Base-by-base conservation (phyloP, 2,888 invertebrate species). In the Ecdyonurus torrentis region DNA sequence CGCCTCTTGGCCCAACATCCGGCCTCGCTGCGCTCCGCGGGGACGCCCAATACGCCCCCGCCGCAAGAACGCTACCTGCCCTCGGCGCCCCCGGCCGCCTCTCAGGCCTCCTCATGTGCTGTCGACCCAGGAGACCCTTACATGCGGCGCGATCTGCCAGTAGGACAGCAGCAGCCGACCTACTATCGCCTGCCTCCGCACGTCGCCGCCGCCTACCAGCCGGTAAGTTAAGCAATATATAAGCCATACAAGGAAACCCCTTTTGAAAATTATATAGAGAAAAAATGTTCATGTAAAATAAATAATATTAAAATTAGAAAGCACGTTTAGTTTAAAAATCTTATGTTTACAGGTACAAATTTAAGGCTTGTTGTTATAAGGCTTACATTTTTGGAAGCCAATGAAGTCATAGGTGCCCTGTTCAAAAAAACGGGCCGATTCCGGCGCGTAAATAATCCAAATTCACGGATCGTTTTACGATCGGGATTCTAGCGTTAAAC, bases 1-100 rank as follows among this genome's bases (percentile, higher is more conserved):
- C 59, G 55, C 19, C 61, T 61, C 25, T 52, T 63, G 37, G 52
- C 37, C 59, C 62, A 62, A 62, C 62, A 62, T 23, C 62, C 37
- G 5, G 5, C 23, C 25, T 58, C 24, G 55, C 63, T 18, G 59
- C 59, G 52, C 52, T 22, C 50, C 23, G 63, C 58, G 55, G 58
- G 62, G 55, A 23, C 62, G 24, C 58, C 62, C 18, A 55, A 55
- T 20, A 63, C 50, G 5, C 37, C 52, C 5, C 59, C 59, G 50
- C 59, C 63, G 19, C 58, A 58, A 37, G 59, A 59, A 59, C 52
- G 52, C 24, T 25, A 23, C 59, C 52, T 23, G 58, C 63, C 24
- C 52, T 52, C 58, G 59, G 58, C 50, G 52, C 63, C 50, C 59
- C 19, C 63, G 59, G 7, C 37, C 7, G 7, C 37, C 15, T 15